Percentiles rank a stretch among this genome's conserved stretches.
phyloP scores from a whole-genome alignment of 2,797 vertebrate genomes.

The Coranthus polyacanthus region DNA sequence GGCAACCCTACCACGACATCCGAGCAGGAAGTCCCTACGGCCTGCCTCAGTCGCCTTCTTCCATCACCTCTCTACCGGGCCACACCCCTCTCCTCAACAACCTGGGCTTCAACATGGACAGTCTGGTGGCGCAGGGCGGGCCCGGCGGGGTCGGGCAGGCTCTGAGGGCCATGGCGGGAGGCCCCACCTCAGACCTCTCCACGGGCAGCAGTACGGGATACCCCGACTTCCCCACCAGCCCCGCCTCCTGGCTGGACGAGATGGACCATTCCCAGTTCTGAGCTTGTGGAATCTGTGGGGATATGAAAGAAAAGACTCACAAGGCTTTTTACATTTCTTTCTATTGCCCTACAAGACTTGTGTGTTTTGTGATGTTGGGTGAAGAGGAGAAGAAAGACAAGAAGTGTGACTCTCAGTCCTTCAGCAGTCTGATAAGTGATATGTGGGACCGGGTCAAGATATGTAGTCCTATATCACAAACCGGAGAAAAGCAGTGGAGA shows the following conservation, averaged over 20 bases:
- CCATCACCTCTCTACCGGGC: slow-evolving; percentile 93
- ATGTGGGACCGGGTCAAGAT: slow-evolving; percentile 22
- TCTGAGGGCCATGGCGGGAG: slow-evolving; percentile 93
- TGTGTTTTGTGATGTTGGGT: slow-evolving; percentile 52
- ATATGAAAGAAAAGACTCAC: slow-evolving; percentile 50
- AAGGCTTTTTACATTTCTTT: slow-evolving; percentile 77
- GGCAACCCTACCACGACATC: slow-evolving; percentile 96
- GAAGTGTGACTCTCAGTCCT: slow-evolving; percentile 33
- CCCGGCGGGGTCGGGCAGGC: slow-evolving; percentile 93
- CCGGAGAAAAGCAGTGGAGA: slow-evolving; percentile 54
- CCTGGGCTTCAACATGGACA: slow-evolving; percentile 95
- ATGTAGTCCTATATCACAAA: slow-evolving; percentile 23
- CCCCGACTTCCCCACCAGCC: slow-evolving; percentile 98
- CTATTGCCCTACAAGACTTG: slow-evolving; percentile 62
- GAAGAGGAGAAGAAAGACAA: slow-evolving; percentile 53
- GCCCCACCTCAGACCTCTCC: slow-evolving; percentile 97
- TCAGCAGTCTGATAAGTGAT: slow-evolving; percentile 43
- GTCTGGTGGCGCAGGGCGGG: slow-evolving; percentile 89
- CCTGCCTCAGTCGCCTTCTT: slow-evolving; percentile 96
- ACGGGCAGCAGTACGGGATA: slow-evolving; percentile 98
- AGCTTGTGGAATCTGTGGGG: slow-evolving; percentile 47
- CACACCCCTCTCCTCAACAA: slow-evolving; percentile 95
- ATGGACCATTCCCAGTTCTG: slow-evolving; percentile 99
- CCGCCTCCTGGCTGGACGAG: slow-evolving; percentile 97
- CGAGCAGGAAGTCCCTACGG: slow-evolving; percentile 94